Evolutionary conservation across 2,888 invertebrate species (phyloP).

Genomic region (Scelioninae gen. 2): DNA sequence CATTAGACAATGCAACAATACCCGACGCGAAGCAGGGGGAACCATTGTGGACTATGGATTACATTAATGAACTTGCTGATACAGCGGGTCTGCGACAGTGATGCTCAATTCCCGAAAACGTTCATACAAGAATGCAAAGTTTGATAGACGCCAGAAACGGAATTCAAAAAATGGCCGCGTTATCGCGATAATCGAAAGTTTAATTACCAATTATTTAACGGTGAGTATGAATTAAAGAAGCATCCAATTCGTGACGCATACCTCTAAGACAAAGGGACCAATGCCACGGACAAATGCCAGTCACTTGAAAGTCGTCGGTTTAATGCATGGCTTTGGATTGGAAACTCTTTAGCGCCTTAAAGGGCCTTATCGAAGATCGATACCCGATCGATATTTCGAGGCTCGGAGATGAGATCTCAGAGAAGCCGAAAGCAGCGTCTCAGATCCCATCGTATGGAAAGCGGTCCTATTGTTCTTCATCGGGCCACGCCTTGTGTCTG

Average conservation of each 20-base stretch:
- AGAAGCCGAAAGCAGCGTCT: slow-evolving; percentile 68
- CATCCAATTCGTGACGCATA: slow-evolving; percentile 40
- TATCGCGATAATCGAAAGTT: slow-evolving; percentile 18
- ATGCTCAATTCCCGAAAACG: slow-evolving; percentile 38
- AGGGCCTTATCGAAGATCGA: slow-evolving; percentile 72
- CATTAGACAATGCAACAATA: slow-evolving; percentile 65
- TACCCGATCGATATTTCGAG: slow-evolving; percentile 71
- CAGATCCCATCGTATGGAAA: slow-evolving; percentile 70
- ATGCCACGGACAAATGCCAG: slow-evolving; percentile 53
- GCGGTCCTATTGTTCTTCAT: slow-evolving; percentile 74
- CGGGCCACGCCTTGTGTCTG: slow-evolving; percentile 74
- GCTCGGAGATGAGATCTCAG: slow-evolving; percentile 70
- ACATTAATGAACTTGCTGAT: slow-evolving; percentile 69
- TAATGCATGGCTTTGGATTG: slow-evolving; percentile 62
- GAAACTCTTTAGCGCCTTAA: slow-evolving; percentile 73
- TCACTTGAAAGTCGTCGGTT: slow-evolving; percentile 48
- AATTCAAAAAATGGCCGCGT: not conserved
- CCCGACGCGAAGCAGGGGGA: slow-evolving; percentile 44
- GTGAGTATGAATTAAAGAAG: slow-evolving; percentile 36
- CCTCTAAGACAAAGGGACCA: slow-evolving; percentile 39
- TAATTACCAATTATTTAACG: slow-evolving; percentile 31
- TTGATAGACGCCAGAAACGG: not conserved
- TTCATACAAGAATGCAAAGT: not conserved
- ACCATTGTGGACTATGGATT: slow-evolving; percentile 51
- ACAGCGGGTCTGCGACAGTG: slow-evolving; percentile 64